Percentiles rank a stretch among this genome's conserved stretches.
These are phyloP conservation scores for Ginglymostoma cirratum DNA, from an alignment of 2,113 vertebrate genomes.

Conservation along the genomic window DNA sequence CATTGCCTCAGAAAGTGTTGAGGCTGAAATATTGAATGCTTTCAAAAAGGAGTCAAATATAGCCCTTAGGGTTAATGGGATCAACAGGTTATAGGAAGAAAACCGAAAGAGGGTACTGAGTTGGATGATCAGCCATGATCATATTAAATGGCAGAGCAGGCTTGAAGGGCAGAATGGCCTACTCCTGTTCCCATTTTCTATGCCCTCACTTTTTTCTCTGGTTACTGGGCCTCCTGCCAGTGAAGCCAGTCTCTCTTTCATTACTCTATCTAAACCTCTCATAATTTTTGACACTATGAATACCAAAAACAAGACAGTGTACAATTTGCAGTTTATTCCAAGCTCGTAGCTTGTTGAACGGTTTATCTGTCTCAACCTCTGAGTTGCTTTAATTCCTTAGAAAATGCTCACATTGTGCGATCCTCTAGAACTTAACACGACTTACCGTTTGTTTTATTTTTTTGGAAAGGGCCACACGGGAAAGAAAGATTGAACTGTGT, in stretches of 20 bases:
- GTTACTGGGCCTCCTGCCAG: not conserved
- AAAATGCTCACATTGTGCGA: not conserved
- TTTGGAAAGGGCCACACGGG: not conserved
- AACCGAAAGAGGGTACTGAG: too few species aligned
- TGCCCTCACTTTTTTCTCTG: not conserved
- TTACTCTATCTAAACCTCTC: not conserved
- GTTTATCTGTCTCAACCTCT: not conserved
- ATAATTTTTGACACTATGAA: not conserved
- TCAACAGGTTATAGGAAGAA: too few species aligned
- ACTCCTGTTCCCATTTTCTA: too few species aligned
- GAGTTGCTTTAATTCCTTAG: not conserved
- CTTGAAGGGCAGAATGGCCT: too few species aligned
- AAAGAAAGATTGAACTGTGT: not conserved
- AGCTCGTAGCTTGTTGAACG: not conserved
- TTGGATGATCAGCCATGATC: too few species aligned
- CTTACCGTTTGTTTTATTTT: not conserved
- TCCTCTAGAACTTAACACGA: not conserved
- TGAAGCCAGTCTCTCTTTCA: not conserved
- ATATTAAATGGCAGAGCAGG: too few species aligned
- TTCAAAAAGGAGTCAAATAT: too few species aligned
- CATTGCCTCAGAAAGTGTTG: too few species aligned
- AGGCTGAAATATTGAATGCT: too few species aligned
- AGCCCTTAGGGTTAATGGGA: too few species aligned
- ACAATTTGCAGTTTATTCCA: not conserved
- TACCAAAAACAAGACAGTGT: not conserved